Percentiles rank a stretch among this genome's conserved stretches.
Conservation (phyloP, 2,888 invertebrate species). For the Trimorus sp. region DNA sequence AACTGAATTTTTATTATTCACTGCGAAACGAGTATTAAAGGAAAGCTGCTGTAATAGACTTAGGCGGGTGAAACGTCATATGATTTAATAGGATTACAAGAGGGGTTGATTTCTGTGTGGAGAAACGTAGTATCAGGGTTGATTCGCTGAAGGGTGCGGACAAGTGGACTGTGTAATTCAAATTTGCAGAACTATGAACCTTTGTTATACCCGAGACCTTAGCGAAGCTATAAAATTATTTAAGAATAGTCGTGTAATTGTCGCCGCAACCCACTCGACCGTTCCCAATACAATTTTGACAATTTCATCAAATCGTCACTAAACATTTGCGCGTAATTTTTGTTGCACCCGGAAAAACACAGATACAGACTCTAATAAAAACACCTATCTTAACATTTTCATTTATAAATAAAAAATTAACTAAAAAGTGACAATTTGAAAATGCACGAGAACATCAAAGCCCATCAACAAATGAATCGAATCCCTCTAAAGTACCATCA, state of each 20-base stretch:
- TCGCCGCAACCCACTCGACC: background rate
- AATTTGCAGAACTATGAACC: conserved; percentile 63
- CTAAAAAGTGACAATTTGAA: no score
- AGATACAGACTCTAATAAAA: no score
- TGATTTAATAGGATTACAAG: conserved; percentile 64
- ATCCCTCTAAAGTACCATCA: background rate
- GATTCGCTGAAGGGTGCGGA: conserved; percentile 63
- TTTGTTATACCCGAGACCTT: conserved; percentile 55
- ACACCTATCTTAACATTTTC: no score
- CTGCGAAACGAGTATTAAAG: conserved; percentile 56
- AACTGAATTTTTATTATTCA: conserved; percentile 55
- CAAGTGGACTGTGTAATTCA: conserved; percentile 64
- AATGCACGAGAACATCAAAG: no score
- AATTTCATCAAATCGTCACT: no score
- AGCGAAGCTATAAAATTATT: conserved; percentile 49
- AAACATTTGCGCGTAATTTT: no score
- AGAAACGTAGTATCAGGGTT: conserved; percentile 64
- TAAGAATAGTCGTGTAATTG: conserved; percentile 4
- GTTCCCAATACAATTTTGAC: no score
- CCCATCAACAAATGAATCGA: no score
- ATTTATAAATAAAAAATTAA: no score
- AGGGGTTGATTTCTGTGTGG: conserved; percentile 62
- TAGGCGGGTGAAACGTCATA: conserved; percentile 60
- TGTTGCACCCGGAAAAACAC: no score
- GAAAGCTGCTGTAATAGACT: conserved; percentile 61